These are phyloP conservation scores for Ptilorrhoa leucosticta DNA, from an alignment of 2,113 vertebrate species.

Conservation along the genomic window DNA sequence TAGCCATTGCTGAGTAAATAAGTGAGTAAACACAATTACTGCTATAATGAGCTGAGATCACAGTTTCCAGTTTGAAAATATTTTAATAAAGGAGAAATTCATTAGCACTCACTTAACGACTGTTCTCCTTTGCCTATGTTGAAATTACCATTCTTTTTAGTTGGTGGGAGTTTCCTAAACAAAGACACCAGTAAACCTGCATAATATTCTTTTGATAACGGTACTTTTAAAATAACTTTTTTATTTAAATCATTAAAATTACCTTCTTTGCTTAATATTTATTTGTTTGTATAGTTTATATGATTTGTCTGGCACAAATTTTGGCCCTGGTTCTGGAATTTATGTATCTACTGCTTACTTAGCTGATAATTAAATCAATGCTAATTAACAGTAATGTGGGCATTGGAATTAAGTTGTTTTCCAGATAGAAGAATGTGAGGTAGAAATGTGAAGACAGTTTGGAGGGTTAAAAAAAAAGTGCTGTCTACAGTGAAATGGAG, in stretches of 20 bases:
- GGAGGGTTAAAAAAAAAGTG: neutral
- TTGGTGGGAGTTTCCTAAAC: neutral
- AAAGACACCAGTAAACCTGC: neutral
- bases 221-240: neutral
- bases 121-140: neutral
- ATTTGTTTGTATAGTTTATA: neutral
- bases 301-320: neutral
- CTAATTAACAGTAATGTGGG: neutral
- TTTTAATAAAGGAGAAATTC: slow-evolving; percentile 38
- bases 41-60: slow-evolving; percentile 7
- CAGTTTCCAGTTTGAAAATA: slow-evolving; percentile 16
- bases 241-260: neutral
- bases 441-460: neutral
- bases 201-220: neutral
- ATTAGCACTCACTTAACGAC: slow-evolving; percentile 4
- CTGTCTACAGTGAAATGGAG: neutral
- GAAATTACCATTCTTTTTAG: neutral
- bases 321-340: neutral
- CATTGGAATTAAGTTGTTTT: neutral
- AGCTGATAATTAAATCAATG: neutral
- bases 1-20: slow-evolving; percentile 3
- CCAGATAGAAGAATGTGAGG: neutral
- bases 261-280: neutral
- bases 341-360: neutral
- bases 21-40: neutral